Conservation (phyloP, 2,113 vertebrate genomes). For the Edolisoma coerulescens region DNA sequence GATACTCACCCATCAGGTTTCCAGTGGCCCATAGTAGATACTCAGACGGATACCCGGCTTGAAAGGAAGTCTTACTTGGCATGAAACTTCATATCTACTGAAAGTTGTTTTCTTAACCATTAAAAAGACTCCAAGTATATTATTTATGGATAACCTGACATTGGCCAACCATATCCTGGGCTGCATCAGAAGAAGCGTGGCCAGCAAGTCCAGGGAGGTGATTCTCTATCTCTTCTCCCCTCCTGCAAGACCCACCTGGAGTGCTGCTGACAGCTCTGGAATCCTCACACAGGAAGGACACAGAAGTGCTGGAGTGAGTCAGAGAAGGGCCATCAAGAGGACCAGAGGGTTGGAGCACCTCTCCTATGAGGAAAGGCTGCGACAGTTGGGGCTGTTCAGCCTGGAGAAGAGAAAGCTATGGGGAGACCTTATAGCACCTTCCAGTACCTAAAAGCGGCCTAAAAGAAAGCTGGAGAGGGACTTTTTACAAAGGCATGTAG, state of each 20-base stretch:
- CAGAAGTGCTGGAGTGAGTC: neutral
- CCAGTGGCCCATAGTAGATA: neutral
- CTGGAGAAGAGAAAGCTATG: neutral
- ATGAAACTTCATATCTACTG: neutral
- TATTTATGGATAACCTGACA: neutral
- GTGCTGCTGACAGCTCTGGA: neutral
- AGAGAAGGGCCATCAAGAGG: neutral
- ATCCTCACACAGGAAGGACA: neutral
- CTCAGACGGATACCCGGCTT: neutral
- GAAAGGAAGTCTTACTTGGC: neutral
- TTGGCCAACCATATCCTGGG: neutral
- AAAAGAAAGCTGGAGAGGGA: neutral
- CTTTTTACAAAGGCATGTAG: neutral
- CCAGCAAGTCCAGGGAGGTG: neutral
- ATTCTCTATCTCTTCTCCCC: neutral
- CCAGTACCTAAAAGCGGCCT: neutral
- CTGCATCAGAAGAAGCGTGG: neutral
- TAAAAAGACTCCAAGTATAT: neutral
- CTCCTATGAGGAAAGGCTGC: neutral
- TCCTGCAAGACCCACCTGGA: neutral
- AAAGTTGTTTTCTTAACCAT: neutral
- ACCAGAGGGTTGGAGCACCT: neutral
- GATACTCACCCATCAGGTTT: neutral
- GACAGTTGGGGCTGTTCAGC: neutral
- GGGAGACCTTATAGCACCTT: neutral